Conservation (phyloP, 1,140 invertebrate genomes). For the Pseudomyrmex gracilis region DNA sequence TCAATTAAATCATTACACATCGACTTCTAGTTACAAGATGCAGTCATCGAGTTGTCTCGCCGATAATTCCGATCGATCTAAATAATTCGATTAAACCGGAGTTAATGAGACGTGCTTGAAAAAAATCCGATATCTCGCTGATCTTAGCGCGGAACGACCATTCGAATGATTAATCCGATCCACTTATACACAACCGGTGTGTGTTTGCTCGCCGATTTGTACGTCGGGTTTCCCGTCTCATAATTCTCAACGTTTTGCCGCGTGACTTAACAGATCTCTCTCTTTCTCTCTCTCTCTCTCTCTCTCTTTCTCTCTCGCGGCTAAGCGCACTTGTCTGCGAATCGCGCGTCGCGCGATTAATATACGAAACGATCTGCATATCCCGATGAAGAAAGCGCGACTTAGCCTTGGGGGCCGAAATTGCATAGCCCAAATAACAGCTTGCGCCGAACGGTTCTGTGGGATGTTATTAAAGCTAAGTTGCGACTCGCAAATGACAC, state of each 20-base stretch:
- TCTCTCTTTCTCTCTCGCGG: constrained; percentile 26
- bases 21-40: background rate
- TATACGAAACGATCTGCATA: constrained; percentile 40
- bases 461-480: constrained; percentile 82
- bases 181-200: background rate
- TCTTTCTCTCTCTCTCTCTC: too few relatives aligned
- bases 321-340: constrained; percentile 19
- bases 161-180: constrained; percentile 23
- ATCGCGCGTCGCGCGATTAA: constrained; percentile 1
- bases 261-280: constrained; percentile 32
- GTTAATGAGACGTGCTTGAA: constrained; percentile 2
- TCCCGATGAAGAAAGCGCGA: constrained; percentile 54
- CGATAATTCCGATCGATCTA: background rate
- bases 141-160: constrained; percentile 7
- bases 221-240: background rate
- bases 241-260: constrained; percentile 23
- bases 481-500: constrained; percentile 83
- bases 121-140: background rate
- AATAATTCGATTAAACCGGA: constrained; percentile 20
- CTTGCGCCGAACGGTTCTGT: constrained; percentile 71
- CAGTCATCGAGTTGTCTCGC: background rate
- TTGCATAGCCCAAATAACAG: constrained; percentile 81
- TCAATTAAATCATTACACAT: background rate
- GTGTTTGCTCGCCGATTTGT: background rate
- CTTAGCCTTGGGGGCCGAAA: constrained; percentile 67